Conservation (phyloP, 2,113 vertebrate species). For the Erythrocebus patas region DNA sequence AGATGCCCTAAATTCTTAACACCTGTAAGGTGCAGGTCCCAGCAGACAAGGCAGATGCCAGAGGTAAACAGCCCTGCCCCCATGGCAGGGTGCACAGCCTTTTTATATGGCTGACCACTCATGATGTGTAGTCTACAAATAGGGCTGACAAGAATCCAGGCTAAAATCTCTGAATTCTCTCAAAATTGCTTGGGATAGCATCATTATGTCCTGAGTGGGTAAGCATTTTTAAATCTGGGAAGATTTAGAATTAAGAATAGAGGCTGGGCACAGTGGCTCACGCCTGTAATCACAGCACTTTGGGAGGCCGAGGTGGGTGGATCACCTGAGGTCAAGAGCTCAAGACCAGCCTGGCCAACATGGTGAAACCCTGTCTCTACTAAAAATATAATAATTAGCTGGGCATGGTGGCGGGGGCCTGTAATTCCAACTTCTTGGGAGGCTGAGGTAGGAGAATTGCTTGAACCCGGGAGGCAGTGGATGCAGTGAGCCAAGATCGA, state of each 20-base stretch:
- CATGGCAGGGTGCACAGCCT: not conserved
- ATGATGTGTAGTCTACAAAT: not conserved
- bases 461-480: too few relatives aligned
- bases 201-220: not conserved
- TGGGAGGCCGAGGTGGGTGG: too few relatives aligned
- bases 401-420: too few relatives aligned
- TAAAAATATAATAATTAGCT: too few relatives aligned
- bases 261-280: not conserved
- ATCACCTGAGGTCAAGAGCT: too few relatives aligned
- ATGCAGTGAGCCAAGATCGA: too few relatives aligned
- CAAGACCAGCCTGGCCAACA: too few relatives aligned
- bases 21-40: not conserved
- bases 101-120: not conserved
- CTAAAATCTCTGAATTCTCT: not conserved
- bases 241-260: constrained; percentile 40
- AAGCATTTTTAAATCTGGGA: constrained; percentile 14
- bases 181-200: not conserved
- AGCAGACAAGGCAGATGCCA: not conserved
- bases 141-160: not conserved
- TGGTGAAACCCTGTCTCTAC: too few relatives aligned
- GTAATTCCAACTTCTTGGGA: too few relatives aligned
- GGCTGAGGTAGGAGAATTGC: too few relatives aligned
- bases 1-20: not conserved
- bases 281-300: too few relatives aligned
- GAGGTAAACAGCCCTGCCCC: not conserved